Base-by-base conservation (phyloP, 2,797 vertebrate species). In the Gallinago solitaria region DNA sequence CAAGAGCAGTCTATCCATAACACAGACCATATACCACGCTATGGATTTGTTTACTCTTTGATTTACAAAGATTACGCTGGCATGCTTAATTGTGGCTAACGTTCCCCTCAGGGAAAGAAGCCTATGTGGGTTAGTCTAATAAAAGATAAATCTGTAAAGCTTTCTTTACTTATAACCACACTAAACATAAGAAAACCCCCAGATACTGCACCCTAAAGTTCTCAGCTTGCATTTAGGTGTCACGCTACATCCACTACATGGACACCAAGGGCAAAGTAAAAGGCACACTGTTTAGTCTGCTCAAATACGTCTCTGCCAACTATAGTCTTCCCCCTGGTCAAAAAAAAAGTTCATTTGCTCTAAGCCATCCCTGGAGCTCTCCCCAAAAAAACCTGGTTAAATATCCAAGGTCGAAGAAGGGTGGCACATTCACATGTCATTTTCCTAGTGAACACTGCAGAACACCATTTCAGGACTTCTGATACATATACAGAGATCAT, bases 41-140 rank as follows among this genome's bases (percentile, higher is more conserved):
- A 90, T 74, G 75, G 54, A 83, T 89, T 77, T 96, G 86, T 96
- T 96, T 96, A 95, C 85, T 78, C 60, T 93, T 88, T 94, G 91
- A 95, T 93, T 95, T 80, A 95, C 27, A 48, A 65, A 87, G 95
- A 89, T 95, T 95, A 92, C 1, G 0, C 64, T 75, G 68, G 83
- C 45, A 79, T 47, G 74, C 53, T 82, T 92, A 82, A 94, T 37
- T 87, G 86, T 1, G 21, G 90, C 83, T 83, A 95, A 74, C 0
- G 0, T 28, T 93, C 67, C 86, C 94, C 90, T 89, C 25, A 0
- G 84, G 90, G 93, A 82, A 93, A 73, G 56, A 92, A 92, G 33
- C 27, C 48, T 91, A 4, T 68, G 90, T 87, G 92, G 96, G 64
- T 95, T 93, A 93, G 60, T 41, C 70, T 74, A 96, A 95, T 82